Percentiles rank a stretch among this genome's conserved stretches.
Evolutionary conservation across 2,113 vertebrate species (phyloP).

Genomic region (Agapornis roseicollis): DNA sequence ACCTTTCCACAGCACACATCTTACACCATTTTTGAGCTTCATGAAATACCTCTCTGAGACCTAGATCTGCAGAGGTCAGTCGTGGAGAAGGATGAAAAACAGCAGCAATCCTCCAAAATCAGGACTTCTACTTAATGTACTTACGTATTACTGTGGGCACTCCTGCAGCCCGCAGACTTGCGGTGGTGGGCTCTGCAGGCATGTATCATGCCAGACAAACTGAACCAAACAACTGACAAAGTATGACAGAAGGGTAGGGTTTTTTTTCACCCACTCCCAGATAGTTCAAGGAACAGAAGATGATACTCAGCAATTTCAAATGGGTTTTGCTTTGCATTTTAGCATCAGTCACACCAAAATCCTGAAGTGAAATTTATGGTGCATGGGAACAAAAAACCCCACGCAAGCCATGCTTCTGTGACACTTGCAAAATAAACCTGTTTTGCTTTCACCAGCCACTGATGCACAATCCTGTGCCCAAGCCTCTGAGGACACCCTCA

Average conservation of each 20-base stretch:
- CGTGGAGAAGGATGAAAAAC: background rate
- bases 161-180: background rate
- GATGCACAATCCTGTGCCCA: background rate
- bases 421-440: background rate
- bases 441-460: background rate
- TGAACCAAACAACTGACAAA: background rate
- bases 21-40: slow-evolving; percentile 14
- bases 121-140: background rate
- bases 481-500: background rate
- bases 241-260: background rate
- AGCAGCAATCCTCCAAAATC: background rate
- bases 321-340: background rate
- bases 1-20: slow-evolving; percentile 9
- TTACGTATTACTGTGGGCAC: background rate
- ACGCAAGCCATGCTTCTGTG: background rate
- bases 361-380: background rate
- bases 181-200: background rate
- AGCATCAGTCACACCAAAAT: background rate
- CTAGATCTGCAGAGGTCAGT: background rate
- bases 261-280: background rate
- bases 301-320: slow-evolving; percentile 3
- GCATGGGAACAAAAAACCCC: background rate
- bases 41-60: background rate
- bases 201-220: background rate
- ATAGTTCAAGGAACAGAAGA: background rate